Conservation (phyloP, 2,888 invertebrate species). For the Ormyrus thymus region DNA sequence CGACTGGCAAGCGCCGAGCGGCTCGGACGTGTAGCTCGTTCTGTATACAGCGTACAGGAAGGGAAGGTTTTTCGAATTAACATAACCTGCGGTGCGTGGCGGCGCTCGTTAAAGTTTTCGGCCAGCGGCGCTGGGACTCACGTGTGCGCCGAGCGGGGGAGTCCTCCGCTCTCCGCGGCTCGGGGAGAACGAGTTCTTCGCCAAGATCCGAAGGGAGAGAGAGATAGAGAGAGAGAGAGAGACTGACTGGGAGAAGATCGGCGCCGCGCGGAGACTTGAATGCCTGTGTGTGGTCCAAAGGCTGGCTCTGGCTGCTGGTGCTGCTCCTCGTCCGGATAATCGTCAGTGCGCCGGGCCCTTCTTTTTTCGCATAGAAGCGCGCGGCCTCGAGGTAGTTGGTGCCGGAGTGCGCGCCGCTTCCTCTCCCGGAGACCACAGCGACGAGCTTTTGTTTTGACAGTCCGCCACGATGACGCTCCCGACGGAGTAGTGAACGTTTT, state of each 20-base stretch:
- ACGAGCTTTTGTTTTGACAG: no score
- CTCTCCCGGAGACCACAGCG: no score
- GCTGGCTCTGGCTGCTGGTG: conserved; percentile 3
- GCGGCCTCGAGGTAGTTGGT: background rate
- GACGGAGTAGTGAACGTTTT: background rate
- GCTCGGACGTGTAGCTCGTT: conserved; percentile 26
- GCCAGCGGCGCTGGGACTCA: background rate
- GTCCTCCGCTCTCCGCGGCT: background rate
- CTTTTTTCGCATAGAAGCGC: no score
- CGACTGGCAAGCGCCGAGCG: conserved; percentile 56
- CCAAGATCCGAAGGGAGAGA: background rate
- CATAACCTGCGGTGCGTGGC: background rate
- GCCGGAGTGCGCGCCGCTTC: background rate
- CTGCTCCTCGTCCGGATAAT: background rate
- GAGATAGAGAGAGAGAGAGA: conserved; percentile 14
- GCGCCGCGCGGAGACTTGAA: conserved; percentile 59
- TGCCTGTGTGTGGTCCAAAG: conserved; percentile 66
- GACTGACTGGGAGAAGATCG: conserved; percentile 14
- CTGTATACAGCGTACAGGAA: no score
- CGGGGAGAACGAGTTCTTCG: background rate
- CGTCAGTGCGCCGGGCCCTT: no score
- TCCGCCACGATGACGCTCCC: background rate
- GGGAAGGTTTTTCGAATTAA: background rate
- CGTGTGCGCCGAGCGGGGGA: background rate
- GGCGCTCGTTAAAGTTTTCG: background rate